A percentile compares a stretch with the other conserved stretches of the same genome.
phyloP scores from a whole-genome alignment of 2,113 vertebrate species.

The Brachyhypopomus occidentalis region DNA sequence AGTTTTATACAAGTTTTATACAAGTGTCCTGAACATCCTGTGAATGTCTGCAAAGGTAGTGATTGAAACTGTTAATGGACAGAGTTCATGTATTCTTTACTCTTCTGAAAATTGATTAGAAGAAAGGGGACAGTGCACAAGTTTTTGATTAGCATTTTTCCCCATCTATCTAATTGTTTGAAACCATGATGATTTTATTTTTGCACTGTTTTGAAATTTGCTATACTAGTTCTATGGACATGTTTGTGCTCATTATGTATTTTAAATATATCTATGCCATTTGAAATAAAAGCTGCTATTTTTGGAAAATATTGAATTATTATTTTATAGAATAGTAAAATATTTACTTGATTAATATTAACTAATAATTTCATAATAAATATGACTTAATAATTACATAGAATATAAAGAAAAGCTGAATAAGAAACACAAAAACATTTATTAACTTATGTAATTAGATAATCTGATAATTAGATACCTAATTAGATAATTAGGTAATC shows the following conservation, averaged over 20 bases:
- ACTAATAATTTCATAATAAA: conserved; percentile 9
- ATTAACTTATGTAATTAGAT: background rate
- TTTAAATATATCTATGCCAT: no score
- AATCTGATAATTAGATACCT: no score
- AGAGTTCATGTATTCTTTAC: no score
- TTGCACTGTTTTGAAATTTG: conserved; percentile 2
- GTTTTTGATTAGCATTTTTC: conserved; percentile 7
- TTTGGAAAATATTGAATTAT: background rate
- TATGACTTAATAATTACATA: conserved; percentile 3
- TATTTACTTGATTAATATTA: conserved; percentile 24
- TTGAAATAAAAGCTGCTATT: no score
- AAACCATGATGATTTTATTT: no score
- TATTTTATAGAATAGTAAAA: conserved; percentile 1
- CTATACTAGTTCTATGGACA: conserved; percentile 11
- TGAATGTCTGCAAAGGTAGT: no score
- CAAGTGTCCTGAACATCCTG: no score
- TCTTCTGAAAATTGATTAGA: no score
- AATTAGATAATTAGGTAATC: background rate
- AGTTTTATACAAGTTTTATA: no score
- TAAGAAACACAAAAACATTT: conserved; percentile 6
- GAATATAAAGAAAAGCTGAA: background rate
- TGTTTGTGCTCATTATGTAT: conserved; percentile 13
- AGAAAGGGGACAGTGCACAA: background rate
- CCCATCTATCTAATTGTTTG: no score
- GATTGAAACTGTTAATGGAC: no score